These are phyloP conservation scores for Melanchra persicariae DNA, from an alignment of 2,888 invertebrate genomes.

Conservation along the genomic window DNA sequence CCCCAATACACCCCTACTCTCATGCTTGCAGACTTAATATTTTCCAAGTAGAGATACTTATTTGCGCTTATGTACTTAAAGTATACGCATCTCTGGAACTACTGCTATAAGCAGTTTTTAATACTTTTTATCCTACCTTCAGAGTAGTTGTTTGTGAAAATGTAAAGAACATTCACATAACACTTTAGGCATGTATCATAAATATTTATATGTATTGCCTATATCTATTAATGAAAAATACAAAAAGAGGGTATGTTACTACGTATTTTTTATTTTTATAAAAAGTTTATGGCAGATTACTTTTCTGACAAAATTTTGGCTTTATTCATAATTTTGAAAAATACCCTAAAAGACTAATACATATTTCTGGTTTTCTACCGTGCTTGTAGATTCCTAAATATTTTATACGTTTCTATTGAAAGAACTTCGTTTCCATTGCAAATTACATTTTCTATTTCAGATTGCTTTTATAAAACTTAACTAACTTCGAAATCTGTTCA, in stretches of 20 bases:
- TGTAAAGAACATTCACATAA: too few relatives aligned
- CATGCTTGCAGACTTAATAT: conserved; percentile 15
- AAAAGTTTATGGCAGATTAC: too few relatives aligned
- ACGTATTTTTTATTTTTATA: too few relatives aligned
- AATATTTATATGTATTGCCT: too few relatives aligned
- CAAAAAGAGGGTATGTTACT: too few relatives aligned
- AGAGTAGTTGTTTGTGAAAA: too few relatives aligned
- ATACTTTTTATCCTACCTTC: too few relatives aligned
- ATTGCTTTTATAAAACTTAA: conserved; percentile 20
- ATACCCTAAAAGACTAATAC: not conserved
- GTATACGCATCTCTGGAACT: not conserved
- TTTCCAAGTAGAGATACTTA: conserved; percentile 24
- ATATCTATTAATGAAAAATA: too few relatives aligned
- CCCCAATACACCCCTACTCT: too few relatives aligned
- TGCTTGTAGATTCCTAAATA: not conserved
- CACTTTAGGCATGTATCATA: too few relatives aligned
- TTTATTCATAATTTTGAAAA: not conserved
- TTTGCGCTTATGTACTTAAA: not conserved
- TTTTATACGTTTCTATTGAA: not conserved
- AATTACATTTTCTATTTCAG: conserved; percentile 15
- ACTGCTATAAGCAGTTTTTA: not conserved
- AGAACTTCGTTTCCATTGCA: conserved; percentile 11
- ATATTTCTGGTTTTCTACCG: not conserved
- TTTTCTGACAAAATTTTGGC: too few relatives aligned
- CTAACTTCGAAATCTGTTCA: conserved; percentile 7